A percentile compares a stretch with the other conserved stretches of the same genome.
phyloP scores from a whole-genome alignment of 2,888 invertebrate species.

The Drosophila neutralis region DNA sequence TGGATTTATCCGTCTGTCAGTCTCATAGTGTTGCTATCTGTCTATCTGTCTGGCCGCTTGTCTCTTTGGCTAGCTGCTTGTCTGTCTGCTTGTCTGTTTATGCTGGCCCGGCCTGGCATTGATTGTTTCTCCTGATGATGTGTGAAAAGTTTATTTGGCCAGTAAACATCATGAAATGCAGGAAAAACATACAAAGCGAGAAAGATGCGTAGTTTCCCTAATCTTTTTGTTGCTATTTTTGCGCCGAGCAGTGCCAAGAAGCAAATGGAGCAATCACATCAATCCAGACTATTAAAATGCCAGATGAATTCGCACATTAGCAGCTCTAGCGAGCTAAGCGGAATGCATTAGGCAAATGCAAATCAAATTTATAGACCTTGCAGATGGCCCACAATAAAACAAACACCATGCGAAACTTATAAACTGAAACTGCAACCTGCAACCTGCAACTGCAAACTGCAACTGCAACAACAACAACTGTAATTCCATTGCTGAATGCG shows the following conservation, averaged over 20 bases:
- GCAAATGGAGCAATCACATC: conserved; percentile 46
- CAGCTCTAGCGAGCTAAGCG: conserved; percentile 12
- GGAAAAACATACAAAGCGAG: conserved; percentile 63
- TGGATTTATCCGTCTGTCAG: conserved; percentile 20
- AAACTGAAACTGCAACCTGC: conserved; percentile 1
- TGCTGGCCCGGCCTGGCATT: conserved; percentile 62
- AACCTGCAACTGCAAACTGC: not conserved
- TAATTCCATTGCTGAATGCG: not conserved
- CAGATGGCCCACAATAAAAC: conserved; percentile 13
- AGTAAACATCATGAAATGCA: conserved; percentile 76
- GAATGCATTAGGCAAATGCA: conserved; percentile 54
- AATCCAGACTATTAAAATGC: conserved; percentile 41
- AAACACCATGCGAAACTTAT: conserved; percentile 1
- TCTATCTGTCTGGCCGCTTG: conserved; percentile 15
- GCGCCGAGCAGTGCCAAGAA: conserved; percentile 12
- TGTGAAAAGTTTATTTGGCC: conserved; percentile 78
- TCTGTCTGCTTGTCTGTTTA: conserved; percentile 6
- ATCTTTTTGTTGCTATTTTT: conserved; percentile 1
- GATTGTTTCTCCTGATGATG: conserved; percentile 72
- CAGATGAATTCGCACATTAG: conserved; percentile 25
- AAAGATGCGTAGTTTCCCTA: conserved; percentile 7
- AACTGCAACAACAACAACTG: not conserved
- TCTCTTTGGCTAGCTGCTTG: conserved; percentile 6
- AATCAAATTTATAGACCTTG: conserved; percentile 37
- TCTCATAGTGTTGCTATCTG: conserved; percentile 1